Percentiles rank a stretch among this genome's conserved stretches.
These are phyloP conservation scores for Piaya cayana DNA, from an alignment of 2,113 vertebrate genomes.

Conservation along the genomic window DNA sequence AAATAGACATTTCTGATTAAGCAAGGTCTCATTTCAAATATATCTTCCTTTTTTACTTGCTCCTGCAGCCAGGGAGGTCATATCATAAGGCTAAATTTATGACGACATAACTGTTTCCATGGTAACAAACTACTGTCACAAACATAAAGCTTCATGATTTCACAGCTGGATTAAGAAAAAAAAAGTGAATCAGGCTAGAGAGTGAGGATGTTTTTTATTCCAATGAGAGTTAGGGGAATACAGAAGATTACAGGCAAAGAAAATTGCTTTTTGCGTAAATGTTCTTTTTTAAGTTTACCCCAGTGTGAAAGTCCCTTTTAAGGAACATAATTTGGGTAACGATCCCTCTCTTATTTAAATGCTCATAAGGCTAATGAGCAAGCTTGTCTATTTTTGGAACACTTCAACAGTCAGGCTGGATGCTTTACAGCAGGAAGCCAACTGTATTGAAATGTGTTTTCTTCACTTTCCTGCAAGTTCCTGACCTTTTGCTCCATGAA, in stretches of 20 bases:
- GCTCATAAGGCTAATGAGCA: slow-evolving; percentile 75
- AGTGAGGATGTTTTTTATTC: slow-evolving; percentile 69
- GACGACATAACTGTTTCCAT: slow-evolving; percentile 72
- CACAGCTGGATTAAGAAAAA: slow-evolving; percentile 75
- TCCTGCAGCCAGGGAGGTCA: slow-evolving; percentile 50
- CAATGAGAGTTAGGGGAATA: slow-evolving; percentile 69
- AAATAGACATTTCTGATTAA: slow-evolving; percentile 39
- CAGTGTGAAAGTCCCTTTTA: slow-evolving; percentile 67
- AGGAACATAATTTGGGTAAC: slow-evolving; percentile 73
- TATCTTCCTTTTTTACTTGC: slow-evolving; percentile 44
- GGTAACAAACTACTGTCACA: slow-evolving; percentile 77
- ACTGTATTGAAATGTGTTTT: slow-evolving; percentile 23
- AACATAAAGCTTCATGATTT: slow-evolving; percentile 76
- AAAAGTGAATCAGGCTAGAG: slow-evolving; percentile 47
- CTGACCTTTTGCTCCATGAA: background rate
- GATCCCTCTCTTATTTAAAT: slow-evolving; percentile 68
- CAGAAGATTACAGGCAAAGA: slow-evolving; percentile 62
- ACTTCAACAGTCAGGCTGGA: slow-evolving; percentile 56
- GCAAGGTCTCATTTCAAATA: background rate
- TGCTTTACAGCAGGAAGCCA: slow-evolving; percentile 62
- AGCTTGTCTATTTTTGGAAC: slow-evolving; percentile 67
- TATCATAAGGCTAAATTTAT: slow-evolving; percentile 67
- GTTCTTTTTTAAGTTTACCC: slow-evolving; percentile 75
- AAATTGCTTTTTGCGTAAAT: slow-evolving; percentile 74
- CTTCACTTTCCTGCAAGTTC: background rate